Conservation (phyloP, 2,797 vertebrate genomes). For the Clamator glandarius region DNA sequence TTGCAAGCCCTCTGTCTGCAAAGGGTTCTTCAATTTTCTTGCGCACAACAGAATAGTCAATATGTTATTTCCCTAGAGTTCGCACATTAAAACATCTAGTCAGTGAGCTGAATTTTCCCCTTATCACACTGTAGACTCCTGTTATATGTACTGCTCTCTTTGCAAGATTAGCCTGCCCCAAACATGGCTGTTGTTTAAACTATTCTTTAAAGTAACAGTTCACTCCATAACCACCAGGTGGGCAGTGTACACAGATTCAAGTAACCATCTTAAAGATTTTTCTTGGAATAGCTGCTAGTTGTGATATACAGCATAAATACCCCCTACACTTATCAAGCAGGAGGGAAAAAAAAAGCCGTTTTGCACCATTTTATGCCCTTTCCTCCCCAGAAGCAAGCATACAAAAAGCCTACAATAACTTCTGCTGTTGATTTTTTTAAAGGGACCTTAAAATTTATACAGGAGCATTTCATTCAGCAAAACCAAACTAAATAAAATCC, state of each 20-base stretch:
- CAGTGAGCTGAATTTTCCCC: conserved; percentile 93
- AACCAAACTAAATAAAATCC: neutral
- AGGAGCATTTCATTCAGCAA: neutral
- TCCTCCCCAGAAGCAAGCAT: neutral
- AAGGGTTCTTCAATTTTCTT: conserved; percentile 92
- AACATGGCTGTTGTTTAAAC: conserved; percentile 99
- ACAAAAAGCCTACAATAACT: neutral
- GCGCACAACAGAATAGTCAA: conserved; percentile 91
- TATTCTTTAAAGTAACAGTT: conserved; percentile 98
- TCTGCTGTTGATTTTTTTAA: neutral
- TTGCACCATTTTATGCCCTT: conserved; percentile 4
- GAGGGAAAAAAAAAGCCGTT: neutral
- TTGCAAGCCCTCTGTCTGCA: conserved; percentile 91
- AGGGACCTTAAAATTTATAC: neutral
- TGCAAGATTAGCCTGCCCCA: conserved; percentile 99
- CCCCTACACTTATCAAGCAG: neutral
- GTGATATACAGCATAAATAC: conserved; percentile 37
- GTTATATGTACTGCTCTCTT: conserved; percentile 97
- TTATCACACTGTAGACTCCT: conserved; percentile 97
- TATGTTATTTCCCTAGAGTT: conserved; percentile 98
- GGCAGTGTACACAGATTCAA: conserved; percentile 92
- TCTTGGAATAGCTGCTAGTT: conserved; percentile 68
- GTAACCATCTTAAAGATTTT: conserved; percentile 78
- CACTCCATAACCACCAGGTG: conserved; percentile 95
- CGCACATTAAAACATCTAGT: conserved; percentile 96